A percentile compares a stretch with the other conserved stretches of the same genome.
phyloP scores from a whole-genome alignment of 2,113 vertebrate species.

The Athene noctua region DNA sequence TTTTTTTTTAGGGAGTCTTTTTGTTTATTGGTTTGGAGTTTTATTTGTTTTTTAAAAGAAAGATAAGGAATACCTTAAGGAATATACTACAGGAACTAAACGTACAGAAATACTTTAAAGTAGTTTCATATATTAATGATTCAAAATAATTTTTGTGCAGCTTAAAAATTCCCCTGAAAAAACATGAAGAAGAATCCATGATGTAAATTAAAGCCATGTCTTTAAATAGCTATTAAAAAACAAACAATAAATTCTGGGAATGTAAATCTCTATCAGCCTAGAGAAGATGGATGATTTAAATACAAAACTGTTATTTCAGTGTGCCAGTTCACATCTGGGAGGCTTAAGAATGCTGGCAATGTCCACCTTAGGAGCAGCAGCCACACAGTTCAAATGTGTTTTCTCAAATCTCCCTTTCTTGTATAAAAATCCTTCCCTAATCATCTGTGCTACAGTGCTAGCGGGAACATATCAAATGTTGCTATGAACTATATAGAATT shows the following conservation, averaged over 20 bases:
- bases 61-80: background rate
- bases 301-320: background rate
- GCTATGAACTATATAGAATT: background rate
- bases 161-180: background rate
- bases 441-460: background rate
- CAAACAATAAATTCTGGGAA: background rate
- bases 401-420: background rate
- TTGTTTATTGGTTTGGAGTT: background rate
- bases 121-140: background rate
- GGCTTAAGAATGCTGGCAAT: background rate
- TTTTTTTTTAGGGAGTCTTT: background rate
- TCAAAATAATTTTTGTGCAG: background rate
- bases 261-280: background rate
- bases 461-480: background rate
- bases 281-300: background rate
- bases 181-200: fast-evolving
- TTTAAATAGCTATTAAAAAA: background rate
- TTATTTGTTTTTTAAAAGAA: background rate
- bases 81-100: background rate
- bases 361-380: background rate
- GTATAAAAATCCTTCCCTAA: background rate
- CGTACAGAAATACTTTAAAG: background rate
- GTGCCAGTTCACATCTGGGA: background rate
- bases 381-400: background rate
- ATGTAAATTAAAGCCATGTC: background rate